Base-by-base conservation (phyloP, 2,113 vertebrate genomes). In the Prietella phreatophila region DNA sequence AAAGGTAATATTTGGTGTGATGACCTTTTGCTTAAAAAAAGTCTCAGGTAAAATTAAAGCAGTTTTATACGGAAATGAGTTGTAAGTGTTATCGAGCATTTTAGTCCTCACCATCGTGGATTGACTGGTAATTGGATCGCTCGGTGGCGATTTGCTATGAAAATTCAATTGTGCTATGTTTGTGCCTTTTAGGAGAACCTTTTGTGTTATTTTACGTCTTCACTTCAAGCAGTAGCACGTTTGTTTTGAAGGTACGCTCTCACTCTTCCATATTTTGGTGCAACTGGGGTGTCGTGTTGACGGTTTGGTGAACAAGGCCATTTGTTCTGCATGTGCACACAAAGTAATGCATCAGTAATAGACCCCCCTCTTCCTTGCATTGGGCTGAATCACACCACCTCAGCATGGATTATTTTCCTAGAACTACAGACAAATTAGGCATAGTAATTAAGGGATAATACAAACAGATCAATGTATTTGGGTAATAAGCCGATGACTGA, bases 111-210 rank as follows among this genome's bases (percentile, higher is more conserved):
- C 39, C n/a, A 27, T 55, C 14, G 15, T 0, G n/a, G 50, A 55
- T 55, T 17, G 50, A 55, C 30, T 17, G 50, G 27, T 19, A 79
- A 79, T 9, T 30, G 6, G 76, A 17, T 6, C 30, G n/a, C 50
- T 55, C 47, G 0, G 76, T 53, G 76, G 42, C 50, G 14, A 50
- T 27, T 76, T 27, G 42, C 22, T 50, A 13, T 50, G 73, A 76
- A 79, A 17, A 79, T 30, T 17, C 50, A 55, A 55, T 53, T 30
- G 50, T 30, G 56, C 80, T 82, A 60, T 82, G 80, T 82, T 82
- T 82, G 80, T 82, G 80, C 80, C 80, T 82, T 82, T 42, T 2
- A 61, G 3, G 22, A 47, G 42, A 76, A 78, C 14, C 8, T 55
- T 79, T 53, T 55, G 13, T 79, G 76, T 50, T 19, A 20, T 79